A percentile compares a stretch with the other conserved stretches of the same genome.
phyloP scores from a whole-genome alignment of 2,113 vertebrate genomes.

The Suncus etruscus region DNA sequence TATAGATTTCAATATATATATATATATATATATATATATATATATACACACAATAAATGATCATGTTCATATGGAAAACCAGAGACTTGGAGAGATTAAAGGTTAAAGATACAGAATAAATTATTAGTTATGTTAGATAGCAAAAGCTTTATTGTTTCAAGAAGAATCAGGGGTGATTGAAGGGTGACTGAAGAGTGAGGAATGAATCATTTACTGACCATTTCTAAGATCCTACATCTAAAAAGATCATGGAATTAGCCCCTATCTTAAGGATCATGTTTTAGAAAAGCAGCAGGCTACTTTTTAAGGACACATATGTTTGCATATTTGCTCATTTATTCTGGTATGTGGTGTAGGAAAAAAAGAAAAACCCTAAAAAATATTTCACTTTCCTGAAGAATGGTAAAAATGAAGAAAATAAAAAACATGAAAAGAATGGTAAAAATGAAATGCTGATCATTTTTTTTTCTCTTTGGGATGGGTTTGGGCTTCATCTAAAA shows the following conservation, averaged over 20 bases:
- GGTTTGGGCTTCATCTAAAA: too few species aligned
- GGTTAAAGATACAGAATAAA: neutral
- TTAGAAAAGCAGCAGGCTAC: neutral
- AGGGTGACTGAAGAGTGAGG: neutral
- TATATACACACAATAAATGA: neutral
- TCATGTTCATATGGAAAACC: neutral
- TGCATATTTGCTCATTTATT: neutral
- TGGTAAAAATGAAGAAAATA: neutral
- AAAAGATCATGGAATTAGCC: neutral
- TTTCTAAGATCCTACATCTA: too few species aligned
- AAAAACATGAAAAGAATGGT: too few species aligned
- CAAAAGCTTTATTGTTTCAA: neutral
- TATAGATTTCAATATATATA: neutral
- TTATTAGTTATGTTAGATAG: neutral
- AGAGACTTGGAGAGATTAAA: neutral
- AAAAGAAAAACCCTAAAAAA: neutral
- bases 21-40: neutral
- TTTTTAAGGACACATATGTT: neutral
- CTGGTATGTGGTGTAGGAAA: neutral
- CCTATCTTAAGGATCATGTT: neutral
- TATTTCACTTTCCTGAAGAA: neutral
- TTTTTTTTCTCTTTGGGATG: too few species aligned
- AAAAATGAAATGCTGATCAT: neutral
- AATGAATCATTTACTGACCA: neutral
- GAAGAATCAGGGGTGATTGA: neutral